Evolutionary conservation across 2,888 invertebrate species (phyloP), one percentile per base, ranked within the genome.

Genomic region (Parthenolecanium corni): DNA sequence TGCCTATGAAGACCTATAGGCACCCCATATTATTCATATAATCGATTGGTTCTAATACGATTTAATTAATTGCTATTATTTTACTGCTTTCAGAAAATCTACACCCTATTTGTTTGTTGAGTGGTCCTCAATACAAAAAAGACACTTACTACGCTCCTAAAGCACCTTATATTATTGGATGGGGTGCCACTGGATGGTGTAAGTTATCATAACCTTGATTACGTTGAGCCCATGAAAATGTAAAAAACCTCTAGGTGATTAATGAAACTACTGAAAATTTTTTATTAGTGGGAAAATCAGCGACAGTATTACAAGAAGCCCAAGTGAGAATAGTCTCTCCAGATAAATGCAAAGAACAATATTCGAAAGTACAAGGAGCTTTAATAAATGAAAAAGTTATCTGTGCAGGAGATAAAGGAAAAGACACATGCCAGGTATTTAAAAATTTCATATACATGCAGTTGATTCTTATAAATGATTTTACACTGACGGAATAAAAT

Each of bases 371-470:
- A 31, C 5, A 31, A 4, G 5, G 9, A 31, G 9, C 4, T 31
- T 31, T 31, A 9, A 31, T 31, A 31, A 31, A 31, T 31, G 31
- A 63, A 14, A 51, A 52, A 18, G 57, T 65, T 14, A 3, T 65
- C 6, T 65, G 65, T 11, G 65, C 65, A 16, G 65, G 65, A 24
- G 51, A 52, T 12, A 56, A 52, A 11, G 47, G 62, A 38, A 57
- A 57, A 65, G 65, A 62, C 25, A 42, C 63, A 6, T 65, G 65
- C 36, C 46, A 36, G 23, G 65, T 65, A 53, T 47, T n/a, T 38
- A 12, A 38, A 38, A 38, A 38, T 38, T 38, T 38, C n/a, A n/a
- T n/a, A n/a, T n/a, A n/a, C n/a, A n/a, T n/a, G n/a, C n/a, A n/a
- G n/a, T n/a, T n/a, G n/a, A n/a, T n/a, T n/a, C 3, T 5, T 20